Evolutionary conservation across 2,888 invertebrate species (phyloP), one percentile per base, ranked within the genome.

Genomic region (Lasioglossum leucozonium): DNA sequence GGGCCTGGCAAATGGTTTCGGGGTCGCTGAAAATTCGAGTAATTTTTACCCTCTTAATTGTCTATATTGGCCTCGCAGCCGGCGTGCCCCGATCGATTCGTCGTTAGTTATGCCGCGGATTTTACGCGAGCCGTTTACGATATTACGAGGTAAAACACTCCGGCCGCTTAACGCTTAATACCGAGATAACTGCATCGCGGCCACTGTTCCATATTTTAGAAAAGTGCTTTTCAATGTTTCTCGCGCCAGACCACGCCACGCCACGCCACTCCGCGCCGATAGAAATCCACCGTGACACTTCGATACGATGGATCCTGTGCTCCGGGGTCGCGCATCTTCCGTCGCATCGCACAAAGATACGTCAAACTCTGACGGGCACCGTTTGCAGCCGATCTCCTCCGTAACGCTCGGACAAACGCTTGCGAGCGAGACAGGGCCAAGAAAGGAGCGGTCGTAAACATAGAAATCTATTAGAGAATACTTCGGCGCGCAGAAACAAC

Each of bases 161-260:
- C 40, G 72, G 26, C 78, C 51, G 77, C 74, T 85, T 77, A 42
- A 37, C 79, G 72, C 58, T 77, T 77, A 77, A 77, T 80, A 80
- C 79, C 58, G 65, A 80, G 77, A 71, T 80, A 81, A 83, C 62
- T 72, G 77, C 78, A 62, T 37, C 69, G 47, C 65, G n/a, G 42
- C 65, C 34, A 73, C 47, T 58, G 71, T 58, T 51, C 72, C 55
- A 62, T 75, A 84, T 81, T 79, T 86, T 67, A 77, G 84, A 87
- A 87, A 82, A 89, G 89, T 87, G 89, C 86, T 84, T 87, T 89
- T 79, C 87, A 62, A 84, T 89, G 89, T 89, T 89, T 77, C 84
- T 65, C 67, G 51, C 62, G 51, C 51, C 51, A 51, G 51, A 10
- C 51, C 22, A n/a, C n/a, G 13, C 40, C 40, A 11, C 6, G 51